Percentiles rank a stretch among this genome's conserved stretches.
Conservation (phyloP, 1,140 invertebrate species). For the Forficula auricularia region DNA sequence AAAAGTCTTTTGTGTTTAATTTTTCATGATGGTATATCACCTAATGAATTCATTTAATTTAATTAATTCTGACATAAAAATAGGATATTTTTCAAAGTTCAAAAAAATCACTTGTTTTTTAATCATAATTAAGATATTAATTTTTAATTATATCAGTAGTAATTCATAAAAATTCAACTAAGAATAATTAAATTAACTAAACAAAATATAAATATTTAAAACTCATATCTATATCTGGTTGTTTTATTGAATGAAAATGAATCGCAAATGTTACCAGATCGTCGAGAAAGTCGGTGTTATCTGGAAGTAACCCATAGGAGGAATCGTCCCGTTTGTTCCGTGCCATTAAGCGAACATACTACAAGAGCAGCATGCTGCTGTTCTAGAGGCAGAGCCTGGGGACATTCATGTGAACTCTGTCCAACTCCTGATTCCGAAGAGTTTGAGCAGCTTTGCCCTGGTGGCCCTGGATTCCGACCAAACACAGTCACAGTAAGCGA, state of each 20-base stretch:
- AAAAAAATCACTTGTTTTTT: neutral
- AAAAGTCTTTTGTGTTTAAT: too few relatives aligned
- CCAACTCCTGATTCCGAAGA: constrained; percentile 50
- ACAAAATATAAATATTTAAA: too few relatives aligned
- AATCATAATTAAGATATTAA: neutral
- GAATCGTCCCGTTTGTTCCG: constrained; percentile 28
- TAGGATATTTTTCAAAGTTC: too few relatives aligned
- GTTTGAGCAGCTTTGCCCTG: constrained; percentile 62
- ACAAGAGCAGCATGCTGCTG: constrained; percentile 73
- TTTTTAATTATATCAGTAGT: neutral
- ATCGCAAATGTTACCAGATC: constrained; percentile 53
- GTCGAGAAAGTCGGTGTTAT: constrained; percentile 60
- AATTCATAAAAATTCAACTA: too few relatives aligned
- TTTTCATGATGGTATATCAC: too few relatives aligned
- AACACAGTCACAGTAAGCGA: constrained; percentile 53
- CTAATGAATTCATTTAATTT: too few relatives aligned
- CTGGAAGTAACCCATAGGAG: constrained; percentile 33
- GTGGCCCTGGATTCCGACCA: constrained; percentile 65
- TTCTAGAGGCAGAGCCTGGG: constrained; percentile 69
- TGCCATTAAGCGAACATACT: constrained; percentile 39
- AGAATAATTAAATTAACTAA: too few relatives aligned
- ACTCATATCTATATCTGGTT: too few relatives aligned
- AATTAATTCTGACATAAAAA: too few relatives aligned
- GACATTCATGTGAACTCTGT: constrained; percentile 62
- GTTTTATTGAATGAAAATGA: too few relatives aligned